Conservation (phyloP, 35 echinoderm and acorn worm genomes). For the Diadema setosum region DNA sequence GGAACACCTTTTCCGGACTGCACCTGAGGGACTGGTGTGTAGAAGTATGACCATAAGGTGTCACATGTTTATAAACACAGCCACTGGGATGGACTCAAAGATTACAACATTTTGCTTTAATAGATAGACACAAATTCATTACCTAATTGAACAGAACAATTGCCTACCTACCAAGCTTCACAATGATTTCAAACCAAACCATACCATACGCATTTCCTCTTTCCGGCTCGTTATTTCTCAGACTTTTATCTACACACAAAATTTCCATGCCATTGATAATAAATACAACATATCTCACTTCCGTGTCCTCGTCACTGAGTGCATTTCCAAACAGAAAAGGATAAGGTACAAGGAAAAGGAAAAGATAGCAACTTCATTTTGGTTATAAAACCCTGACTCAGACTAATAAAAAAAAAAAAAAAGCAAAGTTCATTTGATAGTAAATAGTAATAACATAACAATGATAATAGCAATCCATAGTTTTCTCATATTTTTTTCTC, state of each 20-base stretch:
- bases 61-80: no score
- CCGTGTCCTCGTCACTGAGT: neutral
- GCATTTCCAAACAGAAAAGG: neutral
- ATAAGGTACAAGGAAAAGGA: no score
- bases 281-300: constrained; percentile 22
- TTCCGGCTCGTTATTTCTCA: neutral
- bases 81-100: no score
- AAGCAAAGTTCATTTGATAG: neutral
- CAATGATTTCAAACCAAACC: no score
- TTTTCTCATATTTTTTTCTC: neutral
- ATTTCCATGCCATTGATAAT: constrained; percentile 15
- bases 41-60: no score
- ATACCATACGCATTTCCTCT: no score
- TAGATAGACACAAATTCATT: no score
- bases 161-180: no score
- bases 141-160: no score
- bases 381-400: constrained; percentile 10
- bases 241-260: constrained; percentile 29
- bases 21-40: no score
- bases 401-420: neutral
- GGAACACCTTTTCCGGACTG: no score
- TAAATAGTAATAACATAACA: constrained; percentile 14
- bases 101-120: no score
- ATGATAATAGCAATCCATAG: constrained; percentile 1
- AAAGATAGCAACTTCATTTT: neutral